These are phyloP conservation scores for Choristoneura rosaceana DNA, from an alignment of 2,888 invertebrate species.

Conservation along the genomic window DNA sequence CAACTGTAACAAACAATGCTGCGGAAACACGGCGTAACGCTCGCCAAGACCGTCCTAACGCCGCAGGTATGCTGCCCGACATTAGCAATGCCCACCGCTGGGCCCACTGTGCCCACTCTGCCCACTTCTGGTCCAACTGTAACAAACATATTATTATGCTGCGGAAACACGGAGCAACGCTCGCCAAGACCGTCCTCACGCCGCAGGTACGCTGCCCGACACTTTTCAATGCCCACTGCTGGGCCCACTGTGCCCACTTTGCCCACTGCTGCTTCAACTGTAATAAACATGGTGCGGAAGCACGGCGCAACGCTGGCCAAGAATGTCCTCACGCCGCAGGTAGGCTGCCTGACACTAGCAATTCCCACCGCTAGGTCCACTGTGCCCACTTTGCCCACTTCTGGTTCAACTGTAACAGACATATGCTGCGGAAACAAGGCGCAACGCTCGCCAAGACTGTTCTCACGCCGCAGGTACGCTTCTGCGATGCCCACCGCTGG, in stretches of 20 bases:
- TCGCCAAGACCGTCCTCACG: background rate
- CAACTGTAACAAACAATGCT: constrained; percentile 5
- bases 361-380: too few species aligned
- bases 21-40: background rate
- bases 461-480: background rate
- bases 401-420: background rate
- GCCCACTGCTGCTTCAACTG: too few species aligned
- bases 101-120: too few species aligned
- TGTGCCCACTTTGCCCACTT: too few species aligned
- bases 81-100: too few species aligned
- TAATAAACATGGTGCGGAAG: background rate
- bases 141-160: background rate
- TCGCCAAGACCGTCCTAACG: background rate
- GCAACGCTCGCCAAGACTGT: background rate
- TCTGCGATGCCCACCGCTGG: too few species aligned
- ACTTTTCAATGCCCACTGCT: too few species aligned
- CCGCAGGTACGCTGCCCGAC: background rate
- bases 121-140: constrained; percentile 11
- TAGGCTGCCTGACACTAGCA: too few species aligned
- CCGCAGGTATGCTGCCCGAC: background rate
- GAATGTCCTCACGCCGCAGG: background rate
- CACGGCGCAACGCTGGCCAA: background rate
- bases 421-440: background rate
- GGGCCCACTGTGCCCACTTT: too few species aligned
- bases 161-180: background rate